Conservation (phyloP, 1,140 invertebrate species). For the Leptonema lineaticorne region DNA sequence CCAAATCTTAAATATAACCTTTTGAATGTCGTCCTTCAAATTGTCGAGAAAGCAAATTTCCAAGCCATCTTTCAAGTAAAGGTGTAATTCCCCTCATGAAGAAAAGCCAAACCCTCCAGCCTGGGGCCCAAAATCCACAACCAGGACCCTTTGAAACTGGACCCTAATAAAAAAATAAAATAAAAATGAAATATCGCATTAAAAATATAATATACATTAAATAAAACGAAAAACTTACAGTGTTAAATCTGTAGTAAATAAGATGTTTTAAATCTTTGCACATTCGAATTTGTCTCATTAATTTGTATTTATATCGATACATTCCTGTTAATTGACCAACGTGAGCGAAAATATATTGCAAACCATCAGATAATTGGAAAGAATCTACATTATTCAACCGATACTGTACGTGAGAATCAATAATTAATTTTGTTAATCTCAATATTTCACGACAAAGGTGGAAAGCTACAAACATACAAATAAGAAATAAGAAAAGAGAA, state of each 20-base stretch:
- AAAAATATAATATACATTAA: slow-evolving; percentile 10
- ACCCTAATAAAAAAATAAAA: slow-evolving; percentile 62
- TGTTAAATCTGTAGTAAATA: slow-evolving; percentile 99
- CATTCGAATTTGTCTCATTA: slow-evolving; percentile 99
- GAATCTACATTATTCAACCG: slow-evolving; percentile 99
- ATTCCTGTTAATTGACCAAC: slow-evolving; percentile 99
- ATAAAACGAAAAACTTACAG: slow-evolving; percentile 62
- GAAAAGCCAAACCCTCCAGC: slow-evolving; percentile 99
- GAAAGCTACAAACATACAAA: slow-evolving; percentile 70
- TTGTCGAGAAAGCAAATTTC: slow-evolving; percentile 95
- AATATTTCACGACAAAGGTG: slow-evolving; percentile 99
- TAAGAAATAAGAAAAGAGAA: slow-evolving; percentile 1
- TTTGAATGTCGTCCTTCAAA: slow-evolving; percentile 99
- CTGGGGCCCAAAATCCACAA: slow-evolving; percentile 98
- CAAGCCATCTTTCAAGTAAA: slow-evolving; percentile 95
- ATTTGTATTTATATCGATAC: slow-evolving; percentile 99
- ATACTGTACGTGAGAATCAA: slow-evolving; percentile 99
- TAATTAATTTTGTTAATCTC: slow-evolving; percentile 94
- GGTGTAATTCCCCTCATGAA: slow-evolving; percentile 99
- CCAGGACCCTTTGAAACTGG: slow-evolving; percentile 98
- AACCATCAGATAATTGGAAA: slow-evolving; percentile 95
- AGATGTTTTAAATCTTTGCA: slow-evolving; percentile 99
- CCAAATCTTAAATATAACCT: slow-evolving; percentile 49
- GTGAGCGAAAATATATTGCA: slow-evolving; percentile 99
- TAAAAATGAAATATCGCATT: slow-evolving; percentile 22